These are phyloP conservation scores for Nysson spinosus DNA, from an alignment of 2,888 invertebrate species.

Conservation along the genomic window DNA sequence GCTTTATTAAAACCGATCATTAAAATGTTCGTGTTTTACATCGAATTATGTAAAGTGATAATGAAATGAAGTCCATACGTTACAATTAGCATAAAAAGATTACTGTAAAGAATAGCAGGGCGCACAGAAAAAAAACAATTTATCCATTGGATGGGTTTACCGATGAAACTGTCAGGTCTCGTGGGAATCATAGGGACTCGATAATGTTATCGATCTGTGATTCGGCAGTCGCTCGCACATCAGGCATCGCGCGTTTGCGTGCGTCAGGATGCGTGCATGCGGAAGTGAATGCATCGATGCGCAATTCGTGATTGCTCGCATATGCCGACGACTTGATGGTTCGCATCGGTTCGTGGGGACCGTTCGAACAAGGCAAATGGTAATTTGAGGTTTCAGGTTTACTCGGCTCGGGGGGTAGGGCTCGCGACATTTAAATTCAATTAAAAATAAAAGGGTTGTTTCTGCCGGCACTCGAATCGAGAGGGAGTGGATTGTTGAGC, in stretches of 20 bases:
- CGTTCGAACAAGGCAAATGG: slow-evolving; percentile 51
- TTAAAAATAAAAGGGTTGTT: slow-evolving; percentile 28
- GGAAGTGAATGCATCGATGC: slow-evolving; percentile 57
- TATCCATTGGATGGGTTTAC: not conserved
- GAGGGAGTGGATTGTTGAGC: not conserved
- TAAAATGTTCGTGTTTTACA: too few species aligned
- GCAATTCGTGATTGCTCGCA: slow-evolving; percentile 59
- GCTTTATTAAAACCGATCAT: too few species aligned
- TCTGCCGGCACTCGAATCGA: slow-evolving; percentile 1
- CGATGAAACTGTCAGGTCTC: slow-evolving; percentile 20
- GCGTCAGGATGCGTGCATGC: slow-evolving; percentile 51
- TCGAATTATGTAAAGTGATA: too few species aligned
- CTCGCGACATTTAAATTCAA: slow-evolving; percentile 30
- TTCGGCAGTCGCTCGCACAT: slow-evolving; percentile 26
- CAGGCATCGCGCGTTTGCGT: slow-evolving; percentile 34
- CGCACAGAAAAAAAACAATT: not conserved
- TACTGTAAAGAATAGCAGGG: not conserved
- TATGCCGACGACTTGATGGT: slow-evolving; percentile 54
- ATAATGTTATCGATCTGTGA: slow-evolving; percentile 48
- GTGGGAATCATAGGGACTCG: slow-evolving; percentile 34
- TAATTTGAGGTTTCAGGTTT: slow-evolving; percentile 47
- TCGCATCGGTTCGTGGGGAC: slow-evolving; percentile 34
- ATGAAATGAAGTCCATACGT: too few species aligned
- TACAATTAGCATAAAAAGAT: not conserved
- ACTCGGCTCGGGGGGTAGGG: not conserved